phyloP scores from a whole-genome alignment of 2,113 vertebrate genomes.

The Pitta sordida region DNA sequence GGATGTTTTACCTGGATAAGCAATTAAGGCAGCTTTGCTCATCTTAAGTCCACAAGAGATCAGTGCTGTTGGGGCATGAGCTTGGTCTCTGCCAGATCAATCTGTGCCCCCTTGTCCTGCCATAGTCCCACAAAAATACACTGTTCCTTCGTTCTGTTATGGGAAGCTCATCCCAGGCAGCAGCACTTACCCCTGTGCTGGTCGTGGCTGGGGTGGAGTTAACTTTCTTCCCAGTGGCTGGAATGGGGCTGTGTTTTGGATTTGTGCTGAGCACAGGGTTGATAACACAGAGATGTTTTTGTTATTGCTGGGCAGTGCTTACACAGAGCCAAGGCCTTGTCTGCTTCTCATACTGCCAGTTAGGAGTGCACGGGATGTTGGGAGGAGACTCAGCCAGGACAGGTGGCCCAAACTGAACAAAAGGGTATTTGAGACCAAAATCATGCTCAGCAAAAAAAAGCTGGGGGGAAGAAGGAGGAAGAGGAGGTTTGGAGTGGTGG shows the following conservation, averaged over 20 bases:
- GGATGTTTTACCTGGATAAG: neutral
- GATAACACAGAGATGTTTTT: neutral
- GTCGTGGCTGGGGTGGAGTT: neutral
- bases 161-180: neutral
- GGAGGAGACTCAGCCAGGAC: neutral
- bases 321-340: neutral
- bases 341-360: neutral
- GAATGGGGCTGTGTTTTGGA: neutral
- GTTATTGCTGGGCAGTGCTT: neutral
- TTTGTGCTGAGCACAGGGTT: neutral
- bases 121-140: neutral
- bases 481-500: neutral
- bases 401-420: neutral
- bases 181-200: neutral
- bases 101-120: neutral
- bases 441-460: neutral
- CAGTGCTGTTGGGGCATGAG: neutral
- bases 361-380: neutral
- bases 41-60: rapidly evolving
- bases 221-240: neutral
- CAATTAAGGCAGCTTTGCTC: neutral
- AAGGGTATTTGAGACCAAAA: neutral
- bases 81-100: neutral
- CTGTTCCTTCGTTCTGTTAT: rapidly evolving
- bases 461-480: neutral